A percentile compares a stretch with the other conserved stretches of the same genome.
phyloP scores from a whole-genome alignment of 2,888 invertebrate species.

The Oegoconia quadripuncta region DNA sequence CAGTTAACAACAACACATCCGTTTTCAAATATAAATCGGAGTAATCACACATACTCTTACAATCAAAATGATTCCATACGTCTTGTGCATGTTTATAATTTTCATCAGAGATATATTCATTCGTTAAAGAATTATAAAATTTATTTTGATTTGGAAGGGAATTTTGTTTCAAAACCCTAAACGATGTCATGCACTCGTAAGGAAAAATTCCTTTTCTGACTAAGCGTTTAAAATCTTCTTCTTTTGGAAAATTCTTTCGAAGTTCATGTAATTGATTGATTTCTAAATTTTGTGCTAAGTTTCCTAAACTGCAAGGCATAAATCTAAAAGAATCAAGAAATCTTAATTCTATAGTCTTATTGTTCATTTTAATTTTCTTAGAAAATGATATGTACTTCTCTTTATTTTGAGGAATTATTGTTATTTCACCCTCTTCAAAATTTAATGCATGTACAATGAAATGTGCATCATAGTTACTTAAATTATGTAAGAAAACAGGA shows the following conservation, averaged over 20 bases:
- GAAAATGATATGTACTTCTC: slow-evolving; percentile 36
- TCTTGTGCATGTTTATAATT: slow-evolving; percentile 25
- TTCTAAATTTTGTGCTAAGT: slow-evolving; percentile 11
- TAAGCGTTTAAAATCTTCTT: slow-evolving; percentile 15
- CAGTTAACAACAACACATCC: slow-evolving; percentile 33
- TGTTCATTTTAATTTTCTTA: too few relatives aligned
- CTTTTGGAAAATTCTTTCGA: slow-evolving; percentile 7
- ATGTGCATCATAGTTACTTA: slow-evolving; percentile 32
- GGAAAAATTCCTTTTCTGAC: slow-evolving; percentile 26
- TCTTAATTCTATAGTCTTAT: slow-evolving; percentile 13
- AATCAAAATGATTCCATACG: slow-evolving; percentile 30
- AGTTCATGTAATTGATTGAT: slow-evolving; percentile 13
- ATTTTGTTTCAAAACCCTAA: slow-evolving; percentile 14
- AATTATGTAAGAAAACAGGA: slow-evolving; percentile 27
- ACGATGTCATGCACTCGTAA: slow-evolving; percentile 23
- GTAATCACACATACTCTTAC: slow-evolving; percentile 30
- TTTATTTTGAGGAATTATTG: slow-evolving; percentile 28
- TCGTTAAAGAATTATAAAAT: slow-evolving; percentile 19
- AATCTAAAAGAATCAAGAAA: slow-evolving; percentile 14
- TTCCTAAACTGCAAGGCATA: slow-evolving; percentile 5
- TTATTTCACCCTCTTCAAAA: slow-evolving; percentile 20
- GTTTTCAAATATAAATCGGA: slow-evolving; percentile 34
- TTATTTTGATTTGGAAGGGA: slow-evolving; percentile 15
- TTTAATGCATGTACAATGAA: slow-evolving; percentile 30
- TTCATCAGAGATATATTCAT: slow-evolving; percentile 13